These are phyloP conservation scores for Medauroidea extradentata DNA, from an alignment of 1,140 invertebrate genomes.

Conservation along the genomic window DNA sequence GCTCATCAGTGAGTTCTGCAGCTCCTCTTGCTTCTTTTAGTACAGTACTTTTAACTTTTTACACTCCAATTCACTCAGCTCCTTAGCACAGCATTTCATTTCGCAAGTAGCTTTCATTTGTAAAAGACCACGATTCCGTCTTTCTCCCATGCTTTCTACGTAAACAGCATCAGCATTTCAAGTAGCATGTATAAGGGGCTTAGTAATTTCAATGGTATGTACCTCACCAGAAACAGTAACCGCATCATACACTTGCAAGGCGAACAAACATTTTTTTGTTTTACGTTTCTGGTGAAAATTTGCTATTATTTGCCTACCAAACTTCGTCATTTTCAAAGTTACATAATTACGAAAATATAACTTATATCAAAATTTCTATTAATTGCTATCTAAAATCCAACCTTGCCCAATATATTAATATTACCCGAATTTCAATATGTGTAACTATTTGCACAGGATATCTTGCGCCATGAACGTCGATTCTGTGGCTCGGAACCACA, in stretches of 20 bases:
- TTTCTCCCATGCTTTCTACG: conserved; percentile 6
- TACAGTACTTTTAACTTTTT: too few species aligned
- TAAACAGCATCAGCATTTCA: conserved; percentile 15
- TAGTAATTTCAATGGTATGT: conserved; percentile 12
- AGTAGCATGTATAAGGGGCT: conserved; percentile 7
- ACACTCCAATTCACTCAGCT: too few species aligned
- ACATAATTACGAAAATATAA: conserved; percentile 20
- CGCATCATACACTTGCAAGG: conserved; percentile 19
- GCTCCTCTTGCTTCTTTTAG: too few species aligned
- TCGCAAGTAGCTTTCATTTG: background rate
- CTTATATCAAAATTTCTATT: conserved; percentile 8
- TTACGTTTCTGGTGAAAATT: conserved; percentile 17
- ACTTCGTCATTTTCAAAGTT: conserved; percentile 17
- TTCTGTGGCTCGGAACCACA: too few species aligned
- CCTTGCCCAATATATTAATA: too few species aligned
- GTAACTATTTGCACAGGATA: too few species aligned
- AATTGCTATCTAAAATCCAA: too few species aligned
- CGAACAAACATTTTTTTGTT: conserved; percentile 16
- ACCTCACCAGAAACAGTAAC: conserved; percentile 8
- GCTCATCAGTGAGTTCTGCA: too few species aligned
- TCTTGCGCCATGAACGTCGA: too few species aligned
- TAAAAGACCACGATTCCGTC: background rate
- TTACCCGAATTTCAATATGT: too few species aligned
- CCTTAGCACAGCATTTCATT: too few species aligned
- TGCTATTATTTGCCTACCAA: conserved; percentile 19